phyloP scores from a whole-genome alignment of 1,140 invertebrate species.

The Latrodectus geometricus region DNA sequence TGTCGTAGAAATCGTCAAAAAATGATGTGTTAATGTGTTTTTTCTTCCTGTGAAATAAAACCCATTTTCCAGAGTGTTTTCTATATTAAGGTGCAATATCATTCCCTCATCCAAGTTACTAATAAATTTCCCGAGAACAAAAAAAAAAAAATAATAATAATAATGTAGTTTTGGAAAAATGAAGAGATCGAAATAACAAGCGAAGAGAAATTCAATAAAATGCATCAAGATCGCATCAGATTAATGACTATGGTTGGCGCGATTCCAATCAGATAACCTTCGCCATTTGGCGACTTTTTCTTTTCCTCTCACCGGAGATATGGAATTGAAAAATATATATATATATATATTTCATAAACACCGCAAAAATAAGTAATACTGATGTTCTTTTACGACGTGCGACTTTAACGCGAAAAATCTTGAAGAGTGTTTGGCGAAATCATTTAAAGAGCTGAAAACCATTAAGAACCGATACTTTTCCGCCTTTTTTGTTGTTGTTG shows the following conservation, averaged over 20 bases:
- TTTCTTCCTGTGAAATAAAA: too few relatives aligned
- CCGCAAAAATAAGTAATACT: conserved; percentile 39
- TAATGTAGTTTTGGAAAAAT: background rate
- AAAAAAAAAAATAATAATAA: too few relatives aligned
- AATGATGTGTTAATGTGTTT: too few relatives aligned
- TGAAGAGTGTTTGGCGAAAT: conserved; percentile 22
- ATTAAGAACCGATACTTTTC: conserved; percentile 5
- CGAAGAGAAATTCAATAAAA: too few relatives aligned
- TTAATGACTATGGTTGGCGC: conserved; percentile 29
- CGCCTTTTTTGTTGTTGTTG: background rate
- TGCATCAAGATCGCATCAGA: conserved; percentile 23
- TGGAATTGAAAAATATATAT: too few relatives aligned
- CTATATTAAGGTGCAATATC: background rate
- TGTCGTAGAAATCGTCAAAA: too few relatives aligned
- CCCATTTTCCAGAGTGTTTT: too few relatives aligned
- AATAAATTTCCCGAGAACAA: background rate
- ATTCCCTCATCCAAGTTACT: background rate
- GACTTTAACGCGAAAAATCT: conserved; percentile 27
- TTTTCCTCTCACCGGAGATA: background rate
- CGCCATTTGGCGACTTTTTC: conserved; percentile 9
- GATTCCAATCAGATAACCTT: conserved; percentile 27
- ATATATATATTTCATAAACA: conserved; percentile 34
- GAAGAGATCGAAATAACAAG: too few relatives aligned
- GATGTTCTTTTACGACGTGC: conserved; percentile 51
- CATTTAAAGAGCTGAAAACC: conserved; percentile 29